Evolutionary conservation across 2,888 invertebrate species (phyloP), one percentile per base, ranked within the genome.

Genomic region (Pachymerium ferrugineum): DNA sequence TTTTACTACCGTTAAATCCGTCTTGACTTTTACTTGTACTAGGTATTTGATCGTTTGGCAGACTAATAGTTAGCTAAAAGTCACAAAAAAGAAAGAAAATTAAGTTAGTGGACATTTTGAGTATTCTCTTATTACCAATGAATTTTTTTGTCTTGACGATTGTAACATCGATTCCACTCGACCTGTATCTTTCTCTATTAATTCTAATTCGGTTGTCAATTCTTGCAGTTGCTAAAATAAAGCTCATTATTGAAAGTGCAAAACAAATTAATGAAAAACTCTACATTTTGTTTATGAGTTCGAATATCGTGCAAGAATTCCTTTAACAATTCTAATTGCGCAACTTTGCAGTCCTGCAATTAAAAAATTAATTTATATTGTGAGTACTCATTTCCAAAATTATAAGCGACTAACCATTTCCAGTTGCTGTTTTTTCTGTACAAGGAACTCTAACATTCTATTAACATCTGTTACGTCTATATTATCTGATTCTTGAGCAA

Each of bases 281-380:
- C 25, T 5, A 29, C 22, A 71, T 22, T 38, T 28, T 70, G 87
- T 78, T 93, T 91, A 78, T 90, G 89, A 72, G 88, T 86, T 73
- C 89, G 83, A 76, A 95, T 85, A 80, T 92, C 90, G 75, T 88
- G 87, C 22, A 95, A 84, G 82, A 96, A 95, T 81, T 94, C 93
- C 80, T 90, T 88, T 47, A 94, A 83, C n/a, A 95, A 84, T 76
- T 90, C 86, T 80, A 91, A 91, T 81, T 94, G 92, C 0, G 91
- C 1, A 88, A 89, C 78, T 88, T 89, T 67, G 88, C 80, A 79
- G 77, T 82, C 82, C 81, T 83, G 76, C 12, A 76, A 76, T 72
- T 35, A 35, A 69, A 69, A 31, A 68, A 29, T 30, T 25, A 68
- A 68, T 30, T 14, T 30, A 68, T 68, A 25, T 28, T 31, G 8